phyloP scores from a whole-genome alignment of 2,888 invertebrate genomes.

The Opisthograptis luteolata region DNA sequence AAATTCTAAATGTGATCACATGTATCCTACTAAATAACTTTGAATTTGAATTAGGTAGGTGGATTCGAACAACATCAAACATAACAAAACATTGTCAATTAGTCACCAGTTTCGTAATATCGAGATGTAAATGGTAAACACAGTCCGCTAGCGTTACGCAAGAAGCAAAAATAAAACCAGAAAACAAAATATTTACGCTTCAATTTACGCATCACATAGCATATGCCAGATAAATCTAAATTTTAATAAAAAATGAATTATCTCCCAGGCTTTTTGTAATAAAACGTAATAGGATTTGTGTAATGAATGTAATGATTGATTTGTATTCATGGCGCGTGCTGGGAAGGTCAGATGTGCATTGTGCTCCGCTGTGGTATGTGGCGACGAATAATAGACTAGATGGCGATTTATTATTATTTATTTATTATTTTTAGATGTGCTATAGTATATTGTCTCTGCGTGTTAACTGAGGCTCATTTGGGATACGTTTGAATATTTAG shows the following conservation, averaged over 20 bases:
- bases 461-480: background rate
- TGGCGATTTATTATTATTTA: slow-evolving; percentile 3
- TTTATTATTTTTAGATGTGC: slow-evolving; percentile 1
- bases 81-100: no score
- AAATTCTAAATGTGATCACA: no score
- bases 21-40: no score
- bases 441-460: slow-evolving; percentile 7
- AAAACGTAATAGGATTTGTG: slow-evolving; percentile 9
- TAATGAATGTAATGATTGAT: slow-evolving; percentile 16
- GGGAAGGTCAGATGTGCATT: slow-evolving; percentile 21
- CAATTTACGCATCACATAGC: background rate
- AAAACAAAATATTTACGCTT: slow-evolving; percentile 4
- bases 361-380: background rate
- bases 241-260: slow-evolving; percentile 8
- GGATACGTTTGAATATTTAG: slow-evolving; percentile 3
- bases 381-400: background rate
- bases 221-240: background rate
- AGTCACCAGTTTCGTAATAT: no score
- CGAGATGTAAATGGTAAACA: no score
- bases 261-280: slow-evolving; percentile 6
- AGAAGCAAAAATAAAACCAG: no score
- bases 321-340: slow-evolving; percentile 17
- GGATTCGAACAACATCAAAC: no score
- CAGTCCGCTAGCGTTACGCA: no score
- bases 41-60: no score